Conservation (phyloP, 2,888 invertebrate species). For the Brachyptera putata region DNA sequence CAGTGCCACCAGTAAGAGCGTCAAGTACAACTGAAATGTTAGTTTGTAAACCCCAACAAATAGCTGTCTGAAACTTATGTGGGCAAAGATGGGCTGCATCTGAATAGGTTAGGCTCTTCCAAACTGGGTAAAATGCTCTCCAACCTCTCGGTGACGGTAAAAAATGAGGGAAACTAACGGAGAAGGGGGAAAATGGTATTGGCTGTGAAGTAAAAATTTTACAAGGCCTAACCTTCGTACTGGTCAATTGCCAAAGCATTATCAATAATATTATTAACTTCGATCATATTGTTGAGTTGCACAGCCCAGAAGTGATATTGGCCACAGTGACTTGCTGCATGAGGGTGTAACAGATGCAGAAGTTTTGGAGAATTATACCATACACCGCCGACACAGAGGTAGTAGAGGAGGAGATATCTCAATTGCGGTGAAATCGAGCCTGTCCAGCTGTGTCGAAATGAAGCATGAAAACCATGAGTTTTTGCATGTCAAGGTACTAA, state of each 20-base stretch:
- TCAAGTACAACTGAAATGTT: neutral
- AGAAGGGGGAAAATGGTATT: neutral
- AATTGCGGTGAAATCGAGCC: neutral
- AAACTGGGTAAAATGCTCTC: neutral
- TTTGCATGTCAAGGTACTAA: neutral
- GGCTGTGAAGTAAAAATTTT: neutral
- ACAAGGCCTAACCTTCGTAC: too few species aligned
- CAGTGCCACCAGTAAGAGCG: slow-evolving; percentile 11
- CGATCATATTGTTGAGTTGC: too few species aligned
- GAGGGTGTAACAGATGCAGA: too few species aligned
- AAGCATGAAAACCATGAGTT: neutral
- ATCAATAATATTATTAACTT: too few species aligned
- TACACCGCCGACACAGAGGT: slow-evolving; percentile 3
- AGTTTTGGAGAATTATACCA: neutral
- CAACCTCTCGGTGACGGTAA: neutral
- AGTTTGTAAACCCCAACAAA: neutral
- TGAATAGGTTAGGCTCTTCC: neutral
- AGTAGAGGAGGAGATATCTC: slow-evolving; percentile 1
- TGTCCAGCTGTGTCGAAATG: neutral
- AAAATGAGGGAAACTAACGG: slow-evolving; percentile 3
- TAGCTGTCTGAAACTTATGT: neutral
- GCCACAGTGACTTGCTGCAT: too few species aligned
- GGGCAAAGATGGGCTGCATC: neutral
- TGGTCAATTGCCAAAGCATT: too few species aligned
- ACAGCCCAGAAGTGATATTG: too few species aligned